Base-by-base conservation (phyloP, 1,140 invertebrate genomes). In the Solenopsis fugax region DNA sequence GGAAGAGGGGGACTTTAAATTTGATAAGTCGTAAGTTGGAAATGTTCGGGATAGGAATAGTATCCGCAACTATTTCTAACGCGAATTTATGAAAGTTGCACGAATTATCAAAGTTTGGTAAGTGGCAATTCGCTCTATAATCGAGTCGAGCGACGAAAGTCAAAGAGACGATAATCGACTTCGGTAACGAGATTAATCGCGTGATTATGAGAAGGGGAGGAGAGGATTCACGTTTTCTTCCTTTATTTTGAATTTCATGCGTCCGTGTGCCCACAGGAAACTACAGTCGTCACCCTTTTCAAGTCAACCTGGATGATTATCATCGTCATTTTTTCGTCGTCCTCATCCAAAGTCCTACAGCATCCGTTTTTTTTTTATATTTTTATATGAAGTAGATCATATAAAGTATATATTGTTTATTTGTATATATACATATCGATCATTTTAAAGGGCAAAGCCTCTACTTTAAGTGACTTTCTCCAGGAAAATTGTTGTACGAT, bases 91-190 rank as follows among this genome's bases (percentile, higher is more conserved):
- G 41, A 84, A 73, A 84, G 80, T 84, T 75, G 69, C 24, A 54
- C 80, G 56, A 84, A 84, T 84, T 84, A 84, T 12, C 69, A 34
- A 84, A 84, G 69, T 84, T 84, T 50, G 29, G 41, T 84, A 84
- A 84, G 80, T 84, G 80, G 67, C 80, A 84, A 84, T 84, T 84
- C 69, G 56, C 41, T 84, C 54, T 48, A 75, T 81, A 81, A 81
- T 81, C 77, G 69, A 75, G 69, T 73, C 80, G 56, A 24, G 52
- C 80, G 67, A 73, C 21, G 37, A 37, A 71, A 81, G 52, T 84
- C 80, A 84, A 84, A 84, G 80, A 84, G 80, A 84, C 54, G 80
- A 75, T 84, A 84, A 84, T 84, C 80, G 80, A 84, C 80, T 75
- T 75, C n/a, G 45, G 41, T 75, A 84, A 84, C 45, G 69, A 60